These are phyloP conservation scores for Pangasius krempfi DNA, from an alignment of 2,797 vertebrate genomes.

Conservation along the genomic window DNA sequence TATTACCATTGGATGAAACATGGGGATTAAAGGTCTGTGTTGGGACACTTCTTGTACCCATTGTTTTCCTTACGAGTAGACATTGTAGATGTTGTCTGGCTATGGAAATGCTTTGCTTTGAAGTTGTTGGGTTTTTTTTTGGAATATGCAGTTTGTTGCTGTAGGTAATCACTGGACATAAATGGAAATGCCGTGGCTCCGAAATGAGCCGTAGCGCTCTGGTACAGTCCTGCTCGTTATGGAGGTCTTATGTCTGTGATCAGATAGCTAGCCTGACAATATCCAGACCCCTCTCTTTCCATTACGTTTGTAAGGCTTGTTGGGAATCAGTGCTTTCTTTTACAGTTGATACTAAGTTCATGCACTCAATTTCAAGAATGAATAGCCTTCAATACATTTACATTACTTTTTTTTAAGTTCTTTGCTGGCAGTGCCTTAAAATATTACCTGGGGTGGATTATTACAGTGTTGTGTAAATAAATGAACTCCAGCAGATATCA, in stretches of 20 bases:
- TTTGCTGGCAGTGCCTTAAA: not conserved
- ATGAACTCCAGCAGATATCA: not conserved
- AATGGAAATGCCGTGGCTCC: conserved; percentile 65
- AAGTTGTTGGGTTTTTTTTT: conserved; percentile 48
- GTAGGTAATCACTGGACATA: conserved; percentile 61
- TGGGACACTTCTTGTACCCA: conserved; percentile 38
- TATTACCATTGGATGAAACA: conserved; percentile 19
- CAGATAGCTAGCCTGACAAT: conserved; percentile 82
- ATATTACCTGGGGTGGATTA: not conserved
- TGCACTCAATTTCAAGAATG: conserved; percentile 43
- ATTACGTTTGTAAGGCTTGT: conserved; percentile 56
- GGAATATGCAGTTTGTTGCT: conserved; percentile 51
- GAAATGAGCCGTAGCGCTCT: conserved; percentile 78
- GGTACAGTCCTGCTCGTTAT: conserved; percentile 75
- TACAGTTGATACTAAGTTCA: conserved; percentile 55
- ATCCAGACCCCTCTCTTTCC: conserved; percentile 76
- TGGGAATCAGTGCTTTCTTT: conserved; percentile 47
- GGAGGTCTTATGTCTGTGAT: conserved; percentile 76
- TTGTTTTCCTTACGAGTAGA: conserved; percentile 48
- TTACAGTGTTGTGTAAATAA: conserved; percentile 16
- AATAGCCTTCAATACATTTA: conserved; percentile 22
- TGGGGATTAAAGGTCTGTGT: conserved; percentile 16
- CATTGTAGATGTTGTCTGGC: conserved; percentile 50
- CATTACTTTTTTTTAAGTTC: not conserved
- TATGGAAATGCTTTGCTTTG: conserved; percentile 50